Percentiles rank a stretch among this genome's conserved stretches.
These are phyloP conservation scores for Diuraphis noxia DNA, from an alignment of 1,140 invertebrate species.

Conservation along the genomic window DNA sequence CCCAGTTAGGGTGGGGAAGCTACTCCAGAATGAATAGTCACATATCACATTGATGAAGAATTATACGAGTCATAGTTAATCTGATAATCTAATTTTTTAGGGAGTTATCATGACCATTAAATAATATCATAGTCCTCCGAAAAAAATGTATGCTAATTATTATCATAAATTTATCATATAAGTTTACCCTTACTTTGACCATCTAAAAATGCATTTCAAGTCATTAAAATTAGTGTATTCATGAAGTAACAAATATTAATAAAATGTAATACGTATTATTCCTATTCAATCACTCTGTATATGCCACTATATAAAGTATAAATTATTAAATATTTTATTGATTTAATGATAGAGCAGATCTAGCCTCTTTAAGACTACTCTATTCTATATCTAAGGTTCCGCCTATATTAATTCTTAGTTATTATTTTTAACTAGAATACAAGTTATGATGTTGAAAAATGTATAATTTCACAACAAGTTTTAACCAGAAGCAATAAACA, in stretches of 20 bases:
- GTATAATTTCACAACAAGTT: neutral
- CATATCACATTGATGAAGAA: too few species aligned
- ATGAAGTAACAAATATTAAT: neutral
- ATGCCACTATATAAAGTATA: neutral
- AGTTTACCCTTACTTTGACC: too few species aligned
- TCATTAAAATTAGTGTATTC: neutral
- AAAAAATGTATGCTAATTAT: too few species aligned
- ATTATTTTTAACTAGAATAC: neutral
- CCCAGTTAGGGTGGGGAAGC: too few species aligned
- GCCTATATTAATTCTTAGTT: neutral
- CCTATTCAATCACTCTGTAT: neutral
- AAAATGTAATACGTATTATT: neutral
- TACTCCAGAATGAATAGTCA: too few species aligned
- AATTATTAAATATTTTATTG: neutral
- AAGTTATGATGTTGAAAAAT: neutral
- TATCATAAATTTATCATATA: too few species aligned
- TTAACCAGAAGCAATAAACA: neutral
- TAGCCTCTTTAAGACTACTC: neutral
- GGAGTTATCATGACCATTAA: too few species aligned
- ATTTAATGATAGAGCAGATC: neutral
- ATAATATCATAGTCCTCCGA: too few species aligned
- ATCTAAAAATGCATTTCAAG: neutral
- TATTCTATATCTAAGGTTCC: neutral
- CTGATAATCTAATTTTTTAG: too few species aligned
- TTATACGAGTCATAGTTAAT: too few species aligned